These are phyloP conservation scores for Zaprionus nigranus DNA, from an alignment of 1,140 invertebrate species.

Conservation along the genomic window DNA sequence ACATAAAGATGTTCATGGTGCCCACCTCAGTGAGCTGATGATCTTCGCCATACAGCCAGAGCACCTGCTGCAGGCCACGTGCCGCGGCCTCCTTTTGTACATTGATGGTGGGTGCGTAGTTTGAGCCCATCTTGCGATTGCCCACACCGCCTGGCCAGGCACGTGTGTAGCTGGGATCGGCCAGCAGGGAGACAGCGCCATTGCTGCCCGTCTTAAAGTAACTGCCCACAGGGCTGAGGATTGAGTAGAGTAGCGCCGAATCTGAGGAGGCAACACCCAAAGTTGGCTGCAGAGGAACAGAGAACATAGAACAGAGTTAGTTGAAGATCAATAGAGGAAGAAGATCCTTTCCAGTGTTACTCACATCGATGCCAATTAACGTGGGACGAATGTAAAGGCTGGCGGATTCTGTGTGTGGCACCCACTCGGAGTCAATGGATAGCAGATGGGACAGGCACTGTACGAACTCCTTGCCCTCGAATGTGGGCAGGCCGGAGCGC, in stretches of 20 bases:
- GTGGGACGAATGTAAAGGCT: constrained; percentile 99
- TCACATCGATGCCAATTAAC: constrained; percentile 98
- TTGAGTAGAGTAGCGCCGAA: constrained; percentile 94
- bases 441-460: constrained; percentile 95
- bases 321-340: neutral
- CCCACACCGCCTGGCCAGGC: constrained; percentile 99
- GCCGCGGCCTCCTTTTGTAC: constrained; percentile 92
- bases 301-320: constrained; percentile 1
- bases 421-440: constrained; percentile 98
- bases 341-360: constrained; percentile 62
- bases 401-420: constrained; percentile 94
- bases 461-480: constrained; percentile 95
- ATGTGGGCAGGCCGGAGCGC: constrained; percentile 94
- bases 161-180: constrained; percentile 86
- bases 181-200: constrained; percentile 89
- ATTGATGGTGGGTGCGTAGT: constrained; percentile 94
- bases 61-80: constrained; percentile 95
- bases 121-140: constrained; percentile 97
- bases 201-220: constrained; percentile 90
- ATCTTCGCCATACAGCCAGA: constrained; percentile 98
- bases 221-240: constrained; percentile 96
- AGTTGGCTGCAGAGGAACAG: constrained; percentile 89
- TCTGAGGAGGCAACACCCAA: constrained; percentile 94
- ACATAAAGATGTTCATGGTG: constrained; percentile 99
- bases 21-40: constrained; percentile 98